These are phyloP conservation scores for Pseudochaenichthys georgianus DNA, from an alignment of 2,797 vertebrate genomes.

Conservation along the genomic window DNA sequence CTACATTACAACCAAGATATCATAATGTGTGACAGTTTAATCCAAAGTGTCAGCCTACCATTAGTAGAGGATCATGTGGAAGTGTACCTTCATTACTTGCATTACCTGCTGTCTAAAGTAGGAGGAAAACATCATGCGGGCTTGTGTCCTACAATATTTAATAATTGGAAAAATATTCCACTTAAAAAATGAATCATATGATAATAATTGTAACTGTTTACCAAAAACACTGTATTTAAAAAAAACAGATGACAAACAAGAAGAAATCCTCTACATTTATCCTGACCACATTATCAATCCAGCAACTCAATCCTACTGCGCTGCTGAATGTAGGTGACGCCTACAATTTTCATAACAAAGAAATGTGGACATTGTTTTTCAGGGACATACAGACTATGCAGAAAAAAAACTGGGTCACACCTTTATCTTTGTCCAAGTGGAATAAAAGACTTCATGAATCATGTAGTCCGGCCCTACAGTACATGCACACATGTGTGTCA, in stretches of 20 bases:
- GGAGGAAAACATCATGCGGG: not conserved
- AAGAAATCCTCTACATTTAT: not conserved
- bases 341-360: conserved; percentile 31
- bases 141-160: not conserved
- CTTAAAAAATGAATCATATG: too few relatives aligned
- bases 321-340: not conserved
- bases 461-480: conserved; percentile 53
- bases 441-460: conserved; percentile 70
- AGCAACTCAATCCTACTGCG: not conserved
- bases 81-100: not conserved
- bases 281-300: not conserved
- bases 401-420: conserved; percentile 66
- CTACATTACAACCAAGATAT: not conserved
- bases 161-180: too few relatives aligned
- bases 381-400: conserved; percentile 15
- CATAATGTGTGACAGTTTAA: conserved; percentile 14
- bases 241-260: too few relatives aligned
- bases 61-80: not conserved
- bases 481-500: conserved; percentile 25
- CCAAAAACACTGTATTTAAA: too few relatives aligned
- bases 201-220: too few relatives aligned
- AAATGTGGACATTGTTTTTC: not conserved
- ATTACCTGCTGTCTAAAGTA: not conserved
- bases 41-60: conserved; percentile 4
- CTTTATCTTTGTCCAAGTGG: conserved; percentile 54